Conservation (phyloP, 2,888 invertebrate genomes). For the Acheta domesticus region DNA sequence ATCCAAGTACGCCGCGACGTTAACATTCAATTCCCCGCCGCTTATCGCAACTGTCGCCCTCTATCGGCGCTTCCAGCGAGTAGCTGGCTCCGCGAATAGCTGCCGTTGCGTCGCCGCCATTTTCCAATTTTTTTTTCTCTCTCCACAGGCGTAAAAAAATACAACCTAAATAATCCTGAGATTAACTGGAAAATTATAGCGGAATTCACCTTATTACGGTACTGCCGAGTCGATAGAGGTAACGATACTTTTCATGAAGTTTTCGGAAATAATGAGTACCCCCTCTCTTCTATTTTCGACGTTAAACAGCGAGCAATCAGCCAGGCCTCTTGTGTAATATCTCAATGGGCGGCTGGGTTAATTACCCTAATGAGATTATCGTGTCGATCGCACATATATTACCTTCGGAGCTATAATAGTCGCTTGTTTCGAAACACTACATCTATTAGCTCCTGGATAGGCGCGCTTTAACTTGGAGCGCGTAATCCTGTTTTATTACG, state of each 20-base stretch:
- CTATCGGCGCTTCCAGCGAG: slow-evolving; percentile 1
- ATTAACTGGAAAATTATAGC: background rate
- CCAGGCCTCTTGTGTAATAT: background rate
- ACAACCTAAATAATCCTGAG: background rate
- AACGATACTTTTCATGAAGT: background rate
- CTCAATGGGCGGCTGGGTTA: background rate
- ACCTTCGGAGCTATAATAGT: background rate
- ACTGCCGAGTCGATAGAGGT: background rate
- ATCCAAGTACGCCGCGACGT: background rate
- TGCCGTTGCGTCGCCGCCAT: too few species aligned
- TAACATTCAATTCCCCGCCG: background rate
- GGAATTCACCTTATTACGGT: background rate
- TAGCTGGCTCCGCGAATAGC: too few species aligned
- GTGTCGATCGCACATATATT: background rate
- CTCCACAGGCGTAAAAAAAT: background rate
- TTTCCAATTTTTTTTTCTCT: too few species aligned
- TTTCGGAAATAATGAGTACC: background rate
- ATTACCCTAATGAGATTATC: background rate
- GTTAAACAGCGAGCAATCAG: background rate
- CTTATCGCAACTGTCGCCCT: background rate
- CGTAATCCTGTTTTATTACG: too few species aligned
- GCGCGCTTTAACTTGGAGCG: too few species aligned
- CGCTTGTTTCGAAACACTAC: background rate
- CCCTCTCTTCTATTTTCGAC: background rate
- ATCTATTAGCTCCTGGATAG: too few species aligned